Evolutionary conservation across 2,113 vertebrate species (phyloP).

Genomic region (Chunga burmeisteri): DNA sequence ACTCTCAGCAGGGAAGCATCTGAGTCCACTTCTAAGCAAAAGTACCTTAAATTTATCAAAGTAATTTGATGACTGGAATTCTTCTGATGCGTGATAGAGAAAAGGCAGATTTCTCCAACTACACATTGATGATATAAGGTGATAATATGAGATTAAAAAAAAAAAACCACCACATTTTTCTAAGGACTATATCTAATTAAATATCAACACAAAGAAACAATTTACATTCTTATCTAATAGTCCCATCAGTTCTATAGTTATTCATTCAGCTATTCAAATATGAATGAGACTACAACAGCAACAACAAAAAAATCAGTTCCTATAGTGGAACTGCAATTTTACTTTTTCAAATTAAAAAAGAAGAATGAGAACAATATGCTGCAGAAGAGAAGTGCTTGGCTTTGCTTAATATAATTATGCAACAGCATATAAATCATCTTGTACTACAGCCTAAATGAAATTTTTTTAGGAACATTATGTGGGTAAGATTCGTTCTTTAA

Average conservation of each 20-base stretch:
- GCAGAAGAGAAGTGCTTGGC: not conserved
- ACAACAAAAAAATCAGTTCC: not conserved
- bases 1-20: conserved; percentile 5
- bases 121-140: not conserved
- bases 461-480: not conserved
- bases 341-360: not conserved
- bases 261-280: not conserved
- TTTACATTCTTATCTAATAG: not conserved
- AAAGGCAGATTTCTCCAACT: not conserved
- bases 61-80: conserved; percentile 3
- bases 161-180: not conserved
- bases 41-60: conserved; percentile 14
- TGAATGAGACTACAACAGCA: not conserved
- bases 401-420: not conserved
- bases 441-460: not conserved
- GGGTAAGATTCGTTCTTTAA: not conserved
- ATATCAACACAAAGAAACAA: not conserved
- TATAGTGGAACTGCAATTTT: not conserved
- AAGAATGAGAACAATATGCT: not conserved
- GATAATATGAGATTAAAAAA: not conserved
- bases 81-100: not conserved
- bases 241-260: not conserved
- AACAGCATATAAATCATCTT: not conserved
- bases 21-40: not conserved
- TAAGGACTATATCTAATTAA: not conserved